phyloP scores from a whole-genome alignment of 1,140 invertebrate species.

The Acromyrmex echinatior region DNA sequence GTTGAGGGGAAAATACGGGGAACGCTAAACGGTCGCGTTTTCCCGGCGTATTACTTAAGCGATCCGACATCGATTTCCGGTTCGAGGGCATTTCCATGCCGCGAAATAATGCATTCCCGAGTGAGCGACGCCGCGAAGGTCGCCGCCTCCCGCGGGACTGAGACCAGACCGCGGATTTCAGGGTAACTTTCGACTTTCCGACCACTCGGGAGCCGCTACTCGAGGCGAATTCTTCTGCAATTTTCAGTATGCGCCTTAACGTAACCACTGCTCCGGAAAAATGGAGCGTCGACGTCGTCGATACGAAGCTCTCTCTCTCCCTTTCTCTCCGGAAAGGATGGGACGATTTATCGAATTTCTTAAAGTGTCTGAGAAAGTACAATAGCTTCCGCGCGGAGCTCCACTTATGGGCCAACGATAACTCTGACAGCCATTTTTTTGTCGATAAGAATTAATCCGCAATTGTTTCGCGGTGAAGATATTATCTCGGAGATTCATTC shows the following conservation, averaged over 20 bases:
- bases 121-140: constrained; percentile 58
- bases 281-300: constrained; percentile 39
- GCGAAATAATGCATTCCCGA: constrained; percentile 61
- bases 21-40: constrained; percentile 55
- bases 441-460: constrained; percentile 33
- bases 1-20: constrained; percentile 51
- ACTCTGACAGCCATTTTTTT: constrained; percentile 32
- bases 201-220: constrained; percentile 39
- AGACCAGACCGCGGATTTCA: constrained; percentile 57
- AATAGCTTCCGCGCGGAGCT: constrained; percentile 27
- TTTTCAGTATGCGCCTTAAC: constrained; percentile 52
- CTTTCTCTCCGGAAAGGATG: not conserved
- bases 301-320: not conserved
- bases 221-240: constrained; percentile 52
- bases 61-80: constrained; percentile 62
- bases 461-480: not conserved
- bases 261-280: constrained; percentile 43
- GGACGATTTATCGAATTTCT: constrained; percentile 52
- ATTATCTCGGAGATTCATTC: not conserved
- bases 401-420: constrained; percentile 39
- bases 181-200: constrained; percentile 54
- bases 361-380: constrained; percentile 47
- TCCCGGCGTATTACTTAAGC: constrained; percentile 60
- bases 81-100: constrained; percentile 58
- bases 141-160: constrained; percentile 51